Percentiles rank a stretch among this genome's conserved stretches.
phyloP scores from a whole-genome alignment of 2,888 invertebrate species.

The Eutolmus rufibarbis region DNA sequence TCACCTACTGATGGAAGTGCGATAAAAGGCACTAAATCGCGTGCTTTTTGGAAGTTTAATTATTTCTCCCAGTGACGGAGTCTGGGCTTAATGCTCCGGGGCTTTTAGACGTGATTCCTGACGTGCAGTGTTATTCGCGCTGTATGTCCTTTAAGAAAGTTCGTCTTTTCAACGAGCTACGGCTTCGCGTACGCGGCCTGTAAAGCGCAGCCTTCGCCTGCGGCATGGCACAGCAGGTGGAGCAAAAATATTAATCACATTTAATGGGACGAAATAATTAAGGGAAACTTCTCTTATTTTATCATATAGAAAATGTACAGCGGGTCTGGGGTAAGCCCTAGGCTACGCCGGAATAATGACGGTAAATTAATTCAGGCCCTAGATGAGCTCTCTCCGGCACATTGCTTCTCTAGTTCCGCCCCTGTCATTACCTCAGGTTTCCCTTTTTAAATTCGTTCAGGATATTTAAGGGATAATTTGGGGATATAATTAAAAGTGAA shows the following conservation, averaged over 20 bases:
- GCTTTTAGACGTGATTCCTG: neutral
- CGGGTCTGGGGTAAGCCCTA: neutral
- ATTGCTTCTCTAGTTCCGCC: neutral
- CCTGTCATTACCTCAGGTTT: constrained; percentile 18
- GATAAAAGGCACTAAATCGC: neutral
- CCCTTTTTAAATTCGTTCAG: constrained; percentile 40
- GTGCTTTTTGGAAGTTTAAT: neutral
- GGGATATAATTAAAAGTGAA: constrained; percentile 40
- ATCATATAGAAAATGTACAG: neutral
- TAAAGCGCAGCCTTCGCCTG: neutral
- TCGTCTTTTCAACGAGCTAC: neutral
- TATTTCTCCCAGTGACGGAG: neutral
- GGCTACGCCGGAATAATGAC: constrained; percentile 24
- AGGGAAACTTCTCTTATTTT: constrained; percentile 4
- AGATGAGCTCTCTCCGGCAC: neutral
- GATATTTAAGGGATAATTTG: constrained; percentile 39
- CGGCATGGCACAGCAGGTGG: neutral
- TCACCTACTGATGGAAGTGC: neutral
- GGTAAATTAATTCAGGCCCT: constrained; percentile 38
- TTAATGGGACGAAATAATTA: constrained; percentile 43
- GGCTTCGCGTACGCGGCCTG: neutral
- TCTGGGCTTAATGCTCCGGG: neutral
- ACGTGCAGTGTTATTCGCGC: neutral
- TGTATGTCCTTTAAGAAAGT: neutral
- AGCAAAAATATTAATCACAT: constrained; percentile 42